phyloP scores from a whole-genome alignment of 2,888 invertebrate genomes.

The Desoria tigrina region DNA sequence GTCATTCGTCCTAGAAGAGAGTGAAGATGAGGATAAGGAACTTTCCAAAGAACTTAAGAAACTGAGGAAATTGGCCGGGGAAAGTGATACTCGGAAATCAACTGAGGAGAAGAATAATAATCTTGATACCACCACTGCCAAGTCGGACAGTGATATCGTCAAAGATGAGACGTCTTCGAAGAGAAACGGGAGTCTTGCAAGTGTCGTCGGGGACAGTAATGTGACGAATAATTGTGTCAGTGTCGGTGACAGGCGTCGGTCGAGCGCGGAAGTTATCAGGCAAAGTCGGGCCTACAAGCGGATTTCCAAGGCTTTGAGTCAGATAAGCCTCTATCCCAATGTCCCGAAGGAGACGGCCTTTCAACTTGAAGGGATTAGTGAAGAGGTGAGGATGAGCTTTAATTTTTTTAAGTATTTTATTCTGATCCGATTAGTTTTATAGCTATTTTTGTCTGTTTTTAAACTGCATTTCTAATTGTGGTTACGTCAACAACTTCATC shows the following conservation, averaged over 20 bases:
- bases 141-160: background rate
- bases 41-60: background rate
- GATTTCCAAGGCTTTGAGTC: constrained; percentile 46
- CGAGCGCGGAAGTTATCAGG: constrained; percentile 45
- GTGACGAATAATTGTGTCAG: too few relatives aligned
- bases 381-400: constrained; percentile 47
- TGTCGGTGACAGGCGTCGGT: constrained; percentile 19
- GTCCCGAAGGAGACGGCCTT: constrained; percentile 31
- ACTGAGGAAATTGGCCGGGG: background rate
- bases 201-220: background rate
- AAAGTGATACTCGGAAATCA: constrained; percentile 2
- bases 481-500: too few relatives aligned
- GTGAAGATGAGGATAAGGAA: constrained; percentile 34
- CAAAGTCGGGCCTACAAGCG: constrained; percentile 45
- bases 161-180: background rate
- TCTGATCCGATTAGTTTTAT: constrained; percentile 8
- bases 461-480: too few relatives aligned
- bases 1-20: constrained; percentile 44
- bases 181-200: constrained; percentile 2
- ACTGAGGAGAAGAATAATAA: constrained; percentile 21
- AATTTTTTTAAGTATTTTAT: background rate
- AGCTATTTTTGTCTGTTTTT: constrained; percentile 4
- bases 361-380: constrained; percentile 46
- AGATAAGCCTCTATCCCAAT: constrained; percentile 35
- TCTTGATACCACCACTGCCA: constrained; percentile 8